These are phyloP conservation scores for Argopecten irradians DNA, from an alignment of 1,140 invertebrate species.

Conservation along the genomic window DNA sequence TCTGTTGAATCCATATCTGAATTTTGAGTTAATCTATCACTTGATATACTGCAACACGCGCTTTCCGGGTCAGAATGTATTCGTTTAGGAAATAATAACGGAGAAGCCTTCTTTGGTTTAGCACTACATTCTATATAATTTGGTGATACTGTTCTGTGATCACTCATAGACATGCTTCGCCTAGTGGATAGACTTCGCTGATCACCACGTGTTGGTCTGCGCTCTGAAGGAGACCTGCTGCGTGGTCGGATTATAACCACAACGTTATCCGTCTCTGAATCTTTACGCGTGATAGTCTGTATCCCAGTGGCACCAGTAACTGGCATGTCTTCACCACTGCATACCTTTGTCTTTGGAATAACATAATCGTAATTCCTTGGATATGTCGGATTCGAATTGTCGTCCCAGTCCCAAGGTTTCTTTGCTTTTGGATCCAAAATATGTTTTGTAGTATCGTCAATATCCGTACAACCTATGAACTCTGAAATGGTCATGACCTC, in stretches of 20 bases:
- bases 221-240: neutral
- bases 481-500: neutral
- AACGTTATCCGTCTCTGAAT: slow-evolving; percentile 39
- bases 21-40: neutral
- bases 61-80: neutral
- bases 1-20: neutral
- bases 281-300: slow-evolving; percentile 35
- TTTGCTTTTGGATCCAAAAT: neutral
- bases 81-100: neutral
- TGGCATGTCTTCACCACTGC: neutral
- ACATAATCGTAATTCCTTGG: neutral
- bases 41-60: neutral
- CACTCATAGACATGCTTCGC: neutral
- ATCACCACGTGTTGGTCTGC: neutral
- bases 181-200: neutral
- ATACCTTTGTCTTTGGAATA: neutral
- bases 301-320: slow-evolving; percentile 17
- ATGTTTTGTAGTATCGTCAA: neutral
- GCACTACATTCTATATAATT: neutral
- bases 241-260: slow-evolving; percentile 37
- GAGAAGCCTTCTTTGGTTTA: neutral
- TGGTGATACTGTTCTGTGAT: neutral
- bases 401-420: neutral
- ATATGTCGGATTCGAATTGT: no score
- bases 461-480: neutral